Evolutionary conservation across 2,888 invertebrate species (phyloP), one percentile per base, ranked within the genome.

Genomic region (Mystacides longicornis): DNA sequence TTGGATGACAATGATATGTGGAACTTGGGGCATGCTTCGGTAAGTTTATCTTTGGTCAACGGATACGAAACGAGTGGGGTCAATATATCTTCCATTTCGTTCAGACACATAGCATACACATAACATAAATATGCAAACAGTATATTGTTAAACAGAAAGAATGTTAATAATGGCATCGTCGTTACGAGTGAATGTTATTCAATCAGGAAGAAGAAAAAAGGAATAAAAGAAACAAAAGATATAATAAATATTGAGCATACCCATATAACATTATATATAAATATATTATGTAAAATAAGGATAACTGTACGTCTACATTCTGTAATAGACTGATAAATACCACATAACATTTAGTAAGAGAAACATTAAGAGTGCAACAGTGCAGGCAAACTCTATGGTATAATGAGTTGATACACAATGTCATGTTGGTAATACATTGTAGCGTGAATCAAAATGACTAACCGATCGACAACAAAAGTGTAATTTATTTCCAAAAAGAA

Each of bases 1-100:
- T n/a, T n/a, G 5, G 16, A n/a, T 46, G 21, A 46, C 20, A 21
- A 21, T 21, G 21, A 5, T 5, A 48, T n/a, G 3, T 19, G 19
- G 23, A 48, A 11, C 66, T 62, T 64, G 65, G 65, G 55, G 52
- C 54, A 54, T 49, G 58, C 55, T 49, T 18, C 45, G 5, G 49
- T 43, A 54, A 14, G 23, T 14, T 37, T 14, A 27, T 27, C 11
- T 27, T 5, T 5, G 7, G 11, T 27, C 11, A 27, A 11, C 11
- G 27, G 27, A 7, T 27, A 11, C 5, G 5, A 7, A 4, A 14
- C 4, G 11, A 45, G 45, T 9, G 45, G 45, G 9, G 45, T 45
- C 21, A 45, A 14, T 19, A 45, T 19, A 45, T 45, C 45, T 45
- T 45, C 3, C 18, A 5, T 16, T n/a, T 37, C 37, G 16, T 37